Evolutionary conservation across 2,797 vertebrate species (phyloP).

Genomic region (Rhabdomys pumilio): DNA sequence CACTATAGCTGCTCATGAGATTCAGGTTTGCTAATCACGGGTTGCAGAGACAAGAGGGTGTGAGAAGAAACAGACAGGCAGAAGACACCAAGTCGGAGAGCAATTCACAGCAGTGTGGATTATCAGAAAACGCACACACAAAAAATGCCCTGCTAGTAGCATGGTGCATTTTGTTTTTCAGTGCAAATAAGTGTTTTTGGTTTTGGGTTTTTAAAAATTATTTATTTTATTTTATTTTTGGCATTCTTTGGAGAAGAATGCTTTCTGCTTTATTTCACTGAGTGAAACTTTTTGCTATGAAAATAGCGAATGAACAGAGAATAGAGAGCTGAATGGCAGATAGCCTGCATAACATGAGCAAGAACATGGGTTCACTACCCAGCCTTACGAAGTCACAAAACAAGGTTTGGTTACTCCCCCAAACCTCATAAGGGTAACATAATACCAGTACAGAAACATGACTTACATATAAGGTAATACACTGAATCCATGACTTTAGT

Average conservation of each 20-base stretch:
- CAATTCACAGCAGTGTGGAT: not conserved
- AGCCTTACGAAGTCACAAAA: not conserved
- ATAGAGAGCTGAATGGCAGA: not conserved
- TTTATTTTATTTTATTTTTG: not conserved
- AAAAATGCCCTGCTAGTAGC: not conserved
- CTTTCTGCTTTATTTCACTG: conserved; percentile 54
- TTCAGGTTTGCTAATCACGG: conserved; percentile 55
- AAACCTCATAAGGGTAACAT: not conserved
- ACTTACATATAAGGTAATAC: conserved; percentile 59
- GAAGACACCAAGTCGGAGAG: not conserved
- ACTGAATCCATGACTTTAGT: not conserved
- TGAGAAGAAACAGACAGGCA: conserved; percentile 20
- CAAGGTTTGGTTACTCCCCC: not conserved
- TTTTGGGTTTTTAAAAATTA: no score
- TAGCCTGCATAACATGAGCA: not conserved
- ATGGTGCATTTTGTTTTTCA: not conserved
- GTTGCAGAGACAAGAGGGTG: conserved; percentile 35
- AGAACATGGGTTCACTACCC: not conserved
- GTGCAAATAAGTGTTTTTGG: not conserved
- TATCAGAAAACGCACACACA: not conserved
- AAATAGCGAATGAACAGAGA: not conserved
- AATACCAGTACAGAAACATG: conserved; percentile 12
- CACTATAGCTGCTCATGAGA: not conserved
- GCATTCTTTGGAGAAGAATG: conserved; percentile 26
- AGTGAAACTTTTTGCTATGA: conserved; percentile 47